A percentile compares a stretch with the other conserved stretches of the same genome.
phyloP scores from a whole-genome alignment of 2,797 vertebrate species.

The Gadopsis bispinosus region DNA sequence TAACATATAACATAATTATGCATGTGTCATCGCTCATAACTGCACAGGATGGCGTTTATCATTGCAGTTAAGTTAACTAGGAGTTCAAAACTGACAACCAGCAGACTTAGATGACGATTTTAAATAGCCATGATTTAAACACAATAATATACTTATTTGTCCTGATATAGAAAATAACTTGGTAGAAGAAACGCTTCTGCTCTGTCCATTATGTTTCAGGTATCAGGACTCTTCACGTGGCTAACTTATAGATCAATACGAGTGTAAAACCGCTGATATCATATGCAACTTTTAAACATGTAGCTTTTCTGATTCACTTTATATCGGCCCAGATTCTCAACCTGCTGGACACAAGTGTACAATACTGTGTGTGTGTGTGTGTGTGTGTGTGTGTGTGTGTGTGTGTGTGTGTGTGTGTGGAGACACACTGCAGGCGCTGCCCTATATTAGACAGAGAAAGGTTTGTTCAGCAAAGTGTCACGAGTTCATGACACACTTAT shows the following conservation, averaged over 20 bases:
- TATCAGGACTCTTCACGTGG: too few relatives aligned
- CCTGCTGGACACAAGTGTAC: background rate
- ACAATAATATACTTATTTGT: too few relatives aligned
- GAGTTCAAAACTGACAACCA: background rate
- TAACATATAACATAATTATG: background rate
- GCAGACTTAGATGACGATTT: background rate
- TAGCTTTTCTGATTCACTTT: background rate
- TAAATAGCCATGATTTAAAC: too few relatives aligned
- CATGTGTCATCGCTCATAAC: background rate
- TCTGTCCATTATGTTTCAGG: background rate
- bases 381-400: slow-evolving; percentile 18
- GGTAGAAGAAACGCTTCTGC: background rate
- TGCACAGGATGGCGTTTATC: background rate
- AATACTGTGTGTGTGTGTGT: background rate
- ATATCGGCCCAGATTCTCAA: background rate
- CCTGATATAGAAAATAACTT: background rate
- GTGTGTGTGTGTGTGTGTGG: slow-evolving; percentile 6
- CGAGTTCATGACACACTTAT: slow-evolving; percentile 49
- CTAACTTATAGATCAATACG: background rate
- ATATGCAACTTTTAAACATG: background rate
- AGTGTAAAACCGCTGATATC: background rate
- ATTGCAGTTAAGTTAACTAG: too few relatives aligned
- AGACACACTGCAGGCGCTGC: slow-evolving; percentile 10
- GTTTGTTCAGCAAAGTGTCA: slow-evolving; percentile 52
- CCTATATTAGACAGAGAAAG: slow-evolving; percentile 43